Evolutionary conservation across 2,113 vertebrate genomes (phyloP), one percentile per base, ranked within the genome.

Genomic region (Atherinomorus stipes): DNA sequence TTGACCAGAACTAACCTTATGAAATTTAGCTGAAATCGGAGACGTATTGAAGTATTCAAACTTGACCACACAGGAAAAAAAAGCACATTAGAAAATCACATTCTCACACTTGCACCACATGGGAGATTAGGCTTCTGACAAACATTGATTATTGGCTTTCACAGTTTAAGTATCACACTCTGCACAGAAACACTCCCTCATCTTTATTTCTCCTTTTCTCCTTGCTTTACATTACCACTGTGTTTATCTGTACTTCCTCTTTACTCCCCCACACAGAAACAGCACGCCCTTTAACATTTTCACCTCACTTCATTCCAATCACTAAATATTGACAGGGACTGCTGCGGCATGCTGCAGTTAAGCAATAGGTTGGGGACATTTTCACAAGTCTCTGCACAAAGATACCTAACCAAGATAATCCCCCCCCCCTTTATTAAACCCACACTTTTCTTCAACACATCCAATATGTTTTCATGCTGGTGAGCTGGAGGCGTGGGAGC

Each of bases 91-190:
- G 37, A 71, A 31, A 57, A 53, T 63, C 31, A 13, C 22, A 44
- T 62, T 51, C 70, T 53, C 60, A 44, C 54, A 70, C 44, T 47
- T 50, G 64, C n/a, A 44, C 31, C 70, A 84, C 71, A 51, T 13
- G 25, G 42, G 42, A 76, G 64, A 81, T 80, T 70, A 72, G 42
- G 34, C 75, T 67, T 25, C 69, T 77, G 74, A 76, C 76, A 75
- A 83, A 73, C 81, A 85, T 81, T 76, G 82, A 81, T 56, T 25
- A n/a, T 64, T 70, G 69, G 71, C 80, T 88, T 86, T 84, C 62
- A 71, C 71, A 60, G 64, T 23, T 60, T 71, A 51, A 66, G 72
- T 57, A 53, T 73, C 23, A 21, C 65, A 79, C 76, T 73, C 58
- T 78, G 54, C 65, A 64, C 25, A 34, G 40, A 54, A 44, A 37